phyloP scores from a whole-genome alignment of 1,140 invertebrate genomes.

The Nylanderia fulva region DNA sequence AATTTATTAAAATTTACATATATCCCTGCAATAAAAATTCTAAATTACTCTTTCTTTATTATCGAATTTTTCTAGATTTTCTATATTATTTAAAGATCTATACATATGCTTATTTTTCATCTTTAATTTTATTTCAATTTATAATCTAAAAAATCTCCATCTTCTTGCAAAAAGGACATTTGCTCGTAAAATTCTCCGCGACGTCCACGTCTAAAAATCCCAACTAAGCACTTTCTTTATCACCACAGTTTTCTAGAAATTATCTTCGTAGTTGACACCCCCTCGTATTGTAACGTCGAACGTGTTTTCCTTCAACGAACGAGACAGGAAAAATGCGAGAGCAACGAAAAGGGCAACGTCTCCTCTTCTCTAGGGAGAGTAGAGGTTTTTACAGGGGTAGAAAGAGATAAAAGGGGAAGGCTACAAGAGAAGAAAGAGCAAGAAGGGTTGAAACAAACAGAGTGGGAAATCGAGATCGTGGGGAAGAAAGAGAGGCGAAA shows the following conservation, averaged over 20 bases:
- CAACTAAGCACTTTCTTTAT: neutral
- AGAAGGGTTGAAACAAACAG: slow-evolving; percentile 67
- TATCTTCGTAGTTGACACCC: slow-evolving; percentile 30
- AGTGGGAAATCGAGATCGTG: slow-evolving; percentile 76
- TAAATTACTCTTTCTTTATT: neutral
- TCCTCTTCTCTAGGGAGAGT: neutral
- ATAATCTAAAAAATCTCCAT: neutral
- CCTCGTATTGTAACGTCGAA: slow-evolving; percentile 1
- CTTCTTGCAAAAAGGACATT: neutral
- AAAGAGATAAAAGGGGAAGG: neutral
- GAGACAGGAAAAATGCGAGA: slow-evolving; percentile 32
- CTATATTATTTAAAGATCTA: too few relatives aligned
- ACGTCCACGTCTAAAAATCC: neutral
- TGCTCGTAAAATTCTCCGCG: neutral
- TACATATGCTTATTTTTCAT: too few relatives aligned
- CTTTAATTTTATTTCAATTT: neutral
- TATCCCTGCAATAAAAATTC: neutral
- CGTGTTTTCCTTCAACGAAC: slow-evolving; percentile 6
- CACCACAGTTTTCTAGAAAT: slow-evolving; percentile 4
- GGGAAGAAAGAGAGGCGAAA: slow-evolving; percentile 62
- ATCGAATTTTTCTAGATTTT: neutral
- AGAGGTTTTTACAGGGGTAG: neutral
- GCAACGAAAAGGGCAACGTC: slow-evolving; percentile 37
- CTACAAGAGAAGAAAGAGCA: slow-evolving; percentile 45
- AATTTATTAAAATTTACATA: neutral